These are phyloP conservation scores for Neodontobutis hainanensis DNA, from an alignment of 2,113 vertebrate genomes.

Conservation along the genomic window DNA sequence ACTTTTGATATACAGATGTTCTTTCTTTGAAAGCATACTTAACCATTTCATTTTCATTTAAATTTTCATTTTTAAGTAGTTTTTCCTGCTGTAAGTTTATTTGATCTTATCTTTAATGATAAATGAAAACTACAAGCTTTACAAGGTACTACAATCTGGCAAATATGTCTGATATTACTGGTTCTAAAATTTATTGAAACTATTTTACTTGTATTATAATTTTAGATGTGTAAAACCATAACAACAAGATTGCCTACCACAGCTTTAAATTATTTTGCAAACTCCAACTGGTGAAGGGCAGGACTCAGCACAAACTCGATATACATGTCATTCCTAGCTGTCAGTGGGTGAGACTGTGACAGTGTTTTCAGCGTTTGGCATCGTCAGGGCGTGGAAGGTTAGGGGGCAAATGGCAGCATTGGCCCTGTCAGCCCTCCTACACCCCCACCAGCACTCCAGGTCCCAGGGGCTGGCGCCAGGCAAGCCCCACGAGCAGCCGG, in stretches of 20 bases:
- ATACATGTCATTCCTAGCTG: conserved; percentile 28
- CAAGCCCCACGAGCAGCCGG: conserved; percentile 65
- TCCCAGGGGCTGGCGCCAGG: conserved; percentile 80
- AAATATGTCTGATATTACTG: too few relatives aligned
- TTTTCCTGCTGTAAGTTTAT: too few relatives aligned
- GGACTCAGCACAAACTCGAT: neutral
- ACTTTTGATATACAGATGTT: too few relatives aligned
- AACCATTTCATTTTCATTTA: too few relatives aligned
- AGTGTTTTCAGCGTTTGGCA: conserved; percentile 68
- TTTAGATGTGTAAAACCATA: too few relatives aligned
- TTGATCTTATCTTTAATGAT: too few relatives aligned
- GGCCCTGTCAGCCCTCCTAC: conserved; percentile 64
- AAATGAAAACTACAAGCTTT: too few relatives aligned
- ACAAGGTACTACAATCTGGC: too few relatives aligned
- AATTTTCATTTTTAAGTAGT: too few relatives aligned
- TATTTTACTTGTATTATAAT: too few relatives aligned
- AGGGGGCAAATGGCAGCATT: conserved; percentile 67
- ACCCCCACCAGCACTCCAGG: conserved; percentile 43
- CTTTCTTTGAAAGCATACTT: too few relatives aligned
- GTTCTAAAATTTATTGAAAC: too few relatives aligned
- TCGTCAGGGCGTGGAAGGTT: conserved; percentile 58
- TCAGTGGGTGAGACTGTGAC: conserved; percentile 14
- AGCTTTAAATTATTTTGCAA: conserved; percentile 9
- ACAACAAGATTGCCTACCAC: neutral
- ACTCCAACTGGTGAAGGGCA: neutral